A percentile compares a stretch with the other conserved stretches of the same genome.
Conservation (phyloP, 2,797 vertebrate genomes). For the Platyrinchus mystaceus region DNA sequence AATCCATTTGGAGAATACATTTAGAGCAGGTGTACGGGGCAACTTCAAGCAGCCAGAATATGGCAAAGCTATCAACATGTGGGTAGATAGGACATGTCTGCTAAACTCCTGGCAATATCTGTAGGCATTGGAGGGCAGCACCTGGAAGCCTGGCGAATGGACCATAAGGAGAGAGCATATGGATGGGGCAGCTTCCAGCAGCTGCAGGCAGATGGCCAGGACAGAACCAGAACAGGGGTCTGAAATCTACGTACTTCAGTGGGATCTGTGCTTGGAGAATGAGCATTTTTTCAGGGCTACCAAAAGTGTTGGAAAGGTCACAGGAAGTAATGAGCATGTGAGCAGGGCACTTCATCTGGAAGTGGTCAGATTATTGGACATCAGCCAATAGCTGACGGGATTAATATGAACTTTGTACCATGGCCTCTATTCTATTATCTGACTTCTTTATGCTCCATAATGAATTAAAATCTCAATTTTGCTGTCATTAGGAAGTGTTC, state of each 20-base stretch:
- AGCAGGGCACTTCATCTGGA: neutral
- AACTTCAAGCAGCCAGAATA: neutral
- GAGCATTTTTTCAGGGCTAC: neutral
- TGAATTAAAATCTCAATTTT: neutral
- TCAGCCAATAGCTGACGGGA: neutral
- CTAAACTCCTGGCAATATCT: neutral
- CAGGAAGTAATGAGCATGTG: neutral
- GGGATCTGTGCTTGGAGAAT: neutral
- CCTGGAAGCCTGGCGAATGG: neutral
- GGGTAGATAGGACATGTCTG: neutral
- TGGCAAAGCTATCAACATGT: neutral
- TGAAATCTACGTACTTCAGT: neutral
- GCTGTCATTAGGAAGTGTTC: neutral
- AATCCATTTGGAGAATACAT: slow-evolving; percentile 38
- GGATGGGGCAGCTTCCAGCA: neutral
- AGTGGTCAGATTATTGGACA: neutral
- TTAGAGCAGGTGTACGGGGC: slow-evolving; percentile 57
- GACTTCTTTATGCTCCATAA: neutral
- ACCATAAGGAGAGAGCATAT: neutral
- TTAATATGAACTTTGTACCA: neutral
- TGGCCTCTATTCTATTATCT: neutral
- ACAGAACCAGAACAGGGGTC: neutral
- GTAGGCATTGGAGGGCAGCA: neutral
- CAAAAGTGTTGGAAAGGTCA: neutral
- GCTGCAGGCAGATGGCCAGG: neutral